phyloP scores from a whole-genome alignment of 2,888 invertebrate genomes.

The Orgyia antiqua region DNA sequence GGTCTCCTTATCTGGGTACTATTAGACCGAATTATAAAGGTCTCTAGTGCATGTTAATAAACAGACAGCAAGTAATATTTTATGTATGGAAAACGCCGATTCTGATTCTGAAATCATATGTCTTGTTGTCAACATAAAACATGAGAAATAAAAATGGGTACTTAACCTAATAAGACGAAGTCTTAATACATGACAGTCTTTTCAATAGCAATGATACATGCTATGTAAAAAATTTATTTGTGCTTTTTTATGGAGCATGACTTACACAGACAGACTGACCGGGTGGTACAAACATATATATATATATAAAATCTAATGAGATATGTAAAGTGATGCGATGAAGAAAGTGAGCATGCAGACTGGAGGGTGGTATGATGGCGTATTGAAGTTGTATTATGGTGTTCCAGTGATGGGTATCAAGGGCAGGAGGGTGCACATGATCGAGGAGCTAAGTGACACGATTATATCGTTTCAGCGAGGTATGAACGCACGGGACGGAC shows the following conservation, averaged over 20 bases:
- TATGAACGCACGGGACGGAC: conserved; percentile 79
- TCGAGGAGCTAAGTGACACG: conserved; percentile 98
- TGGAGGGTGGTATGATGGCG: conserved; percentile 20
- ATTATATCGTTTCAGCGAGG: conserved; percentile 99
- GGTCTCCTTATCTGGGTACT: conserved; percentile 43
- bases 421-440: conserved; percentile 98
- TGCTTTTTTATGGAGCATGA: no score
- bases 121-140: conserved; percentile 12
- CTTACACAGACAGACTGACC: no score
- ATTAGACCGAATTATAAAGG: conserved; percentile 35
- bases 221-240: no score
- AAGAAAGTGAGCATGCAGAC: conserved; percentile 10
- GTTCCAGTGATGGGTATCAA: conserved; percentile 98
- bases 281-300: conserved; percentile 1
- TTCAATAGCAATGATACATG: no score
- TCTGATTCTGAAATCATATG: no score
- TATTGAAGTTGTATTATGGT: conserved; percentile 65
- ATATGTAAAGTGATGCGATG: conserved; percentile 9
- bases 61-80: conserved; percentile 8
- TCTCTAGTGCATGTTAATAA: conserved; percentile 40
- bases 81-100: not conserved
- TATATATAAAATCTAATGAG: no score
- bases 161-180: no score
- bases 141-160: no score
- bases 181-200: no score